A percentile compares a stretch with the other conserved stretches of the same genome.
Conservation (phyloP, 2,888 invertebrate genomes). For the Tetragonisca angustula region DNA sequence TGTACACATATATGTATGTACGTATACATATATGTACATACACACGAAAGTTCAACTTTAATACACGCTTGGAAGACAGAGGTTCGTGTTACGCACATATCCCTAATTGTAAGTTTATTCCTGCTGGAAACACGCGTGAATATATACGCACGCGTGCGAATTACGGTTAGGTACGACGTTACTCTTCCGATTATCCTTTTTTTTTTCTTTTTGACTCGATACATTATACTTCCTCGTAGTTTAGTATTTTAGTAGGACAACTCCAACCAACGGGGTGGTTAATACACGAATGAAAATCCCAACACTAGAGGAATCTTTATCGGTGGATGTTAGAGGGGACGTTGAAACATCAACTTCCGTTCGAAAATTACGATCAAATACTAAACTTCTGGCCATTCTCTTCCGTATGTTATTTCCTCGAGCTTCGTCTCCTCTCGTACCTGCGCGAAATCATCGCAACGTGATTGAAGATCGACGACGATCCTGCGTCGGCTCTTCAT, state of each 20-base stretch:
- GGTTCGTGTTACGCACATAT: slow-evolving; percentile 80
- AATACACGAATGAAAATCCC: too few species aligned
- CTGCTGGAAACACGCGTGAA: slow-evolving; percentile 18
- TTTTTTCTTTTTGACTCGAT: neutral
- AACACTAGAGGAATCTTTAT: too few species aligned
- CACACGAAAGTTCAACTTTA: slow-evolving; percentile 73
- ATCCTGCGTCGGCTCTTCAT: neutral
- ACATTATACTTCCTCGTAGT: neutral
- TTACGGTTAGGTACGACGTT: slow-evolving; percentile 51
- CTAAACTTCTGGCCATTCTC: neutral
- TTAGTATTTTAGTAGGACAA: too few species aligned
- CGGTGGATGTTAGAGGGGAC: too few species aligned
- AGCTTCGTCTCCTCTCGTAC: neutral
- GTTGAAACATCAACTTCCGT: too few species aligned
- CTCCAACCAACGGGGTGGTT: too few species aligned
- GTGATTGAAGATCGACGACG: slow-evolving; percentile 8
- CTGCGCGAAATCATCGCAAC: neutral
- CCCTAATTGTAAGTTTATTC: slow-evolving; percentile 55
- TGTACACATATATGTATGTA: slow-evolving; percentile 22
- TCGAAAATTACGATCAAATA: too few species aligned
- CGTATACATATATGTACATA: slow-evolving; percentile 55
- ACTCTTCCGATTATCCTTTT: too few species aligned
- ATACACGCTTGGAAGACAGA: slow-evolving; percentile 83
- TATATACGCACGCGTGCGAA: slow-evolving; percentile 41
- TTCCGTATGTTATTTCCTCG: neutral